Conservation (phyloP, 2,113 vertebrate species). For the Brienomyrus longianalis region DNA sequence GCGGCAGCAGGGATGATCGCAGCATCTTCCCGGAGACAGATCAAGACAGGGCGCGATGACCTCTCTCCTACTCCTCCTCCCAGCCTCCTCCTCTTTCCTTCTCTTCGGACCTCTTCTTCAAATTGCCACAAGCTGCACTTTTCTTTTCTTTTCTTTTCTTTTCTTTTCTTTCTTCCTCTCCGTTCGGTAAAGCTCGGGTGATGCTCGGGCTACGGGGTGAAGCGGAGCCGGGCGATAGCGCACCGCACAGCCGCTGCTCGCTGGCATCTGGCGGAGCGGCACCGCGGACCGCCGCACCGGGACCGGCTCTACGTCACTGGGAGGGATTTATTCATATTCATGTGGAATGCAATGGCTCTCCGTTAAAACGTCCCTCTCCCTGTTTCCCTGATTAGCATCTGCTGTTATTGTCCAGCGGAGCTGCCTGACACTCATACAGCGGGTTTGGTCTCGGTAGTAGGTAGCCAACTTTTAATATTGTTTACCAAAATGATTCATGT, state of each 20-base stretch:
- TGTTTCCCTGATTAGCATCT: not conserved
- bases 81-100: constrained; percentile 11
- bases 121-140: not conserved
- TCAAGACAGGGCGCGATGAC: constrained; percentile 31
- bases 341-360: not conserved
- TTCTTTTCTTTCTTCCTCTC: constrained; percentile 12
- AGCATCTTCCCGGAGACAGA: constrained; percentile 50
- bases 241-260: constrained; percentile 25
- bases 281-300: constrained; percentile 48
- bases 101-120: constrained; percentile 16
- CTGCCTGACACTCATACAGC: not conserved
- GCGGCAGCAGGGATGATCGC: constrained; percentile 47
- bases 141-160: constrained; percentile 8
- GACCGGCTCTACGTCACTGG: constrained; percentile 55
- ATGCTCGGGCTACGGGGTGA: not conserved
- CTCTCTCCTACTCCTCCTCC: constrained; percentile 37
- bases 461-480: not conserved
- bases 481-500: not conserved
- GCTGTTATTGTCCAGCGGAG: not conserved
- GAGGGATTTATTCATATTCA: constrained; percentile 43
- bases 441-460: not conserved
- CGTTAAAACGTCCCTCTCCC: not conserved
- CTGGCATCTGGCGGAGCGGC: constrained; percentile 42
- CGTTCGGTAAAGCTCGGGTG: constrained; percentile 21
- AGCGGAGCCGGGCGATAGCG: not conserved